Evolutionary conservation across 2,113 vertebrate genomes (phyloP), one percentile per base, ranked within the genome.

Genomic region (Lepisosteus osseus): DNA sequence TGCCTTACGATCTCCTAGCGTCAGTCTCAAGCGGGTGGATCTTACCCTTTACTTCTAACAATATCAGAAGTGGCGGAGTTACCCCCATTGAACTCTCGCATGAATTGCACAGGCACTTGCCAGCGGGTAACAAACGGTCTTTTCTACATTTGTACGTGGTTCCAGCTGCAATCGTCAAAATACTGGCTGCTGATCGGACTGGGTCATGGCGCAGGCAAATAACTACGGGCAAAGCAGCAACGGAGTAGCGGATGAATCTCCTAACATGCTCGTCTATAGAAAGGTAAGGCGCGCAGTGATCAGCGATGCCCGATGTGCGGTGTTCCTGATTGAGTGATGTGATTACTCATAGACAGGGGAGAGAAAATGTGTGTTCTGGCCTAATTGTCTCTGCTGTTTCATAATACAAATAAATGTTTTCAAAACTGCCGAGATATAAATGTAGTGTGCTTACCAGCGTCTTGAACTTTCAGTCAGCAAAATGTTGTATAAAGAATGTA

Each of bases 251-350:
- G 96, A 98, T 73, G 96, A 99, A 82, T 98, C 97, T 54, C 96
- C 97, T 77, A 98, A 98, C 88, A 98, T 97, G 94, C 90, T 98
- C 86, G 96, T 99, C 74, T 99, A 98, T 87, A 96, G 96, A 90
- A 99, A 98, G 95, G 96, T 98, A 96, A 90, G 92, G 44, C n/a
- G 71, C 42, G 70, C 57, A 66, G 78, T 51, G 55, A 17, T 65
- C 47, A 51, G 5, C 9, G 5, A 9, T 51, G 1, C 5, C 5
- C 47, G 9, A 51, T 6, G 29, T 29, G 29, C 29, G 29, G 47
- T 51, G 47, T 51, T 51, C 47, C 47, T 6, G 47, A 51, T 51
- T 51, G 47, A 51, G 47, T 51, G 47, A 6, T 51, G 9, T 51
- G 5, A 51, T 51, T 51, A 6, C 5, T 6, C 47, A 51, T 6